These are phyloP conservation scores for Microplitis mediator DNA, from an alignment of 1,140 invertebrate genomes.

Conservation along the genomic window DNA sequence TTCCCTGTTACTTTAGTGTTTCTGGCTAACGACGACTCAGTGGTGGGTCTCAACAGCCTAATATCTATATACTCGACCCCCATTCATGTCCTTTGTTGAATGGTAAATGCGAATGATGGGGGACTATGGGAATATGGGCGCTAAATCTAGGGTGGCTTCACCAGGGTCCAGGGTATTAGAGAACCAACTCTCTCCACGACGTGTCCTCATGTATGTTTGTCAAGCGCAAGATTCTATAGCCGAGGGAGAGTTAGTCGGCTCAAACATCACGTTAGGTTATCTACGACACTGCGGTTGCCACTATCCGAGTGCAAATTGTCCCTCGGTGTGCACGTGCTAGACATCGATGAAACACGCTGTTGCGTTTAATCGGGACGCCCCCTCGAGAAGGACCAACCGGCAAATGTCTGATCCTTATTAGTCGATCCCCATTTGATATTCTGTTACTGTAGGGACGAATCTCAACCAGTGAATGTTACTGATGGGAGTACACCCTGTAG, in stretches of 20 bases:
- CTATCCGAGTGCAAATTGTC: background rate
- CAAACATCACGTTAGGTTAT: background rate
- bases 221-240: background rate
- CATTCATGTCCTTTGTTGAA: conserved; percentile 4
- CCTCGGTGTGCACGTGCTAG: background rate
- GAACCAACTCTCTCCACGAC: background rate
- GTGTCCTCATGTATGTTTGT: background rate
- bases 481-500: no score
- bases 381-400: no score
- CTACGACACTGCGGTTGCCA: background rate
- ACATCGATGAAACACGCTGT: conserved; percentile 14
- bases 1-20: background rate
- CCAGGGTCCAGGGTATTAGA: background rate
- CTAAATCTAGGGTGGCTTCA: no score
- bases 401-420: background rate
- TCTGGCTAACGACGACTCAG: background rate
- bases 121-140: background rate
- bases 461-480: no score
- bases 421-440: background rate
- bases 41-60: background rate
- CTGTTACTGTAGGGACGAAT: no score
- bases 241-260: background rate
- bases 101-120: conserved; percentile 6
- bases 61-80: conserved; percentile 14
- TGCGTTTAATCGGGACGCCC: conserved; percentile 2